These are phyloP conservation scores for Ypsolopha scabrella DNA, from an alignment of 2,888 invertebrate genomes.

Conservation along the genomic window DNA sequence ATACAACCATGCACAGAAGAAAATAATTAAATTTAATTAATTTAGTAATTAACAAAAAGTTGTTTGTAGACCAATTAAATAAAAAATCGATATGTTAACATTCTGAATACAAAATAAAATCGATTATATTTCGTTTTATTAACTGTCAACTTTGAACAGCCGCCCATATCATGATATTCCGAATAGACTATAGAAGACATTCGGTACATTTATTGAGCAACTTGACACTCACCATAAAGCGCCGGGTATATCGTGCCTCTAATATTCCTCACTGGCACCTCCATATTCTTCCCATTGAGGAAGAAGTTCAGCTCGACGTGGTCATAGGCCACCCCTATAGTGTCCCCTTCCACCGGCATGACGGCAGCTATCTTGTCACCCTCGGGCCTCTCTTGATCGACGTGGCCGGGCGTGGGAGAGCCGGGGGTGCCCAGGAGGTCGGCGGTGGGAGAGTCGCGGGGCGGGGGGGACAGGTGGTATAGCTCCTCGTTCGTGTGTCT, in stretches of 20 bases:
- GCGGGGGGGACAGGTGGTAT: conserved; percentile 70
- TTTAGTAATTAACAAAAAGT: too few relatives aligned
- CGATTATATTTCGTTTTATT: too few relatives aligned
- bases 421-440: conserved; percentile 52
- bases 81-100: too few relatives aligned
- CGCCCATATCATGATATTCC: too few relatives aligned
- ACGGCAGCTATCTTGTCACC: conserved; percentile 30
- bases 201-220: neutral
- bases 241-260: conserved; percentile 93
- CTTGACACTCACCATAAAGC: conserved; percentile 81
- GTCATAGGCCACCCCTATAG: conserved; percentile 94
- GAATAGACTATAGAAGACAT: too few relatives aligned
- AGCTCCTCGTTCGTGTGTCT: conserved; percentile 86
- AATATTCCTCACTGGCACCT: conserved; percentile 87
- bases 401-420: conserved; percentile 31
- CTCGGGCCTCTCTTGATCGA: conserved; percentile 35
- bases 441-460: conserved; percentile 51
- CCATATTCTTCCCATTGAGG: conserved; percentile 90
- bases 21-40: too few relatives aligned
- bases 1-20: too few relatives aligned
- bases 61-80: too few relatives aligned
- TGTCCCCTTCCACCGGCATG: conserved; percentile 91
- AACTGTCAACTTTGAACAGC: too few relatives aligned
- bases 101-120: too few relatives aligned
- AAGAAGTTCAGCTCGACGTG: conserved; percentile 96